Percentiles rank a stretch among this genome's conserved stretches.
phyloP scores from a whole-genome alignment of 1,140 invertebrate species.

The Drosophila pseudoananassae region DNA sequence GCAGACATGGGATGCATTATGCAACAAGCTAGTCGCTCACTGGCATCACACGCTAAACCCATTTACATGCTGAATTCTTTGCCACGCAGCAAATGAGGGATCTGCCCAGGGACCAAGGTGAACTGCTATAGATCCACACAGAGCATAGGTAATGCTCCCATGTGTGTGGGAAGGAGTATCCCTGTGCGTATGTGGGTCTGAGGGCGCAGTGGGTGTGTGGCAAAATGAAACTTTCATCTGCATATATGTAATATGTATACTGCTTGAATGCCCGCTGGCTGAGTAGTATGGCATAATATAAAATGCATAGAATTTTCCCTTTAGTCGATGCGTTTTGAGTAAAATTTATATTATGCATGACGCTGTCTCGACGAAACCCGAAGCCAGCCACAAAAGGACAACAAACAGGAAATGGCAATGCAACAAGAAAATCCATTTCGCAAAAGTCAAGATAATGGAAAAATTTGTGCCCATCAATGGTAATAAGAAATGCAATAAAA shows the following conservation, averaged over 20 bases:
- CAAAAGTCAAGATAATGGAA: conserved; percentile 1
- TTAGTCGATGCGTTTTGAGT: conserved; percentile 72
- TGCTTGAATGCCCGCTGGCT: conserved; percentile 49
- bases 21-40: conserved; percentile 25
- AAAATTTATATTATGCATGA: conserved; percentile 73
- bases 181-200: conserved; percentile 10
- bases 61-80: conserved; percentile 63
- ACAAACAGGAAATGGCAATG: background rate
- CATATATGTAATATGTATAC: conserved; percentile 34
- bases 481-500: background rate
- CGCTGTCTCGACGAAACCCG: conserved; percentile 38
- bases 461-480: background rate
- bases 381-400: conserved; percentile 25
- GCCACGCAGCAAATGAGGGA: conserved; percentile 30
- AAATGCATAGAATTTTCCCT: conserved; percentile 77
- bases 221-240: conserved; percentile 43
- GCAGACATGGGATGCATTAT: conserved; percentile 38
- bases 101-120: conserved; percentile 16
- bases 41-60: conserved; percentile 25
- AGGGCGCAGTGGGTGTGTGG: background rate
- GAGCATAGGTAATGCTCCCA: conserved; percentile 27
- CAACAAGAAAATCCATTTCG: conserved; percentile 10
- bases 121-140: conserved; percentile 20
- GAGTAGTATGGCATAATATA: conserved; percentile 52
- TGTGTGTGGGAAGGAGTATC: background rate